A percentile compares a stretch with the other conserved stretches of the same genome.
Evolutionary conservation across 2,797 vertebrate genomes (phyloP).

Genomic region (Ptychobarbus kaznakovi): DNA sequence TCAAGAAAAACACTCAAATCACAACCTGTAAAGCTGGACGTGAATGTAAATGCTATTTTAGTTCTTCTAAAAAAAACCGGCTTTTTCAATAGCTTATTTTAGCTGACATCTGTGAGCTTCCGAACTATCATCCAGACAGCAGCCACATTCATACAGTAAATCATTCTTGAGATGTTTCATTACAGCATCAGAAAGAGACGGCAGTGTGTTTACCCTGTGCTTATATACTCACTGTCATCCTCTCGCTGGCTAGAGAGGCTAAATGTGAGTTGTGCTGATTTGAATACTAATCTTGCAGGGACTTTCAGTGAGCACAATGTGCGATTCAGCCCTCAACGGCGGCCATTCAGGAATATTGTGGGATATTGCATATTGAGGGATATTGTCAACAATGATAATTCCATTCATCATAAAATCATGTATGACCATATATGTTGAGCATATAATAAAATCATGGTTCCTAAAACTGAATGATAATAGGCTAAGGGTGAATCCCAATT

Average conservation of each 20-base stretch:
- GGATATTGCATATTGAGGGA: neutral
- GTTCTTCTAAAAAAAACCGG: neutral
- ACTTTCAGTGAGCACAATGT: constrained; percentile 6
- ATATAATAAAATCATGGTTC: neutral
- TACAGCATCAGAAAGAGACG: neutral
- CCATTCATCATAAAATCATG: neutral
- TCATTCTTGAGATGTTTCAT: constrained; percentile 15
- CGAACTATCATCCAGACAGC: neutral
- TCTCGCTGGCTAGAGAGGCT: neutral
- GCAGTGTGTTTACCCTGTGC: neutral
- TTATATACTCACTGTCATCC: constrained; percentile 25
- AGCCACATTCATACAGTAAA: constrained; percentile 2
- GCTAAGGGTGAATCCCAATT: no score
- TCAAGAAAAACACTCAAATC: neutral
- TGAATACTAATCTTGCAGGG: constrained; percentile 1
- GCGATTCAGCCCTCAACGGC: neutral
- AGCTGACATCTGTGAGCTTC: neutral
- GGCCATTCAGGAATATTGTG: neutral
- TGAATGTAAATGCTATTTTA: neutral
- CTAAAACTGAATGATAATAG: neutral
- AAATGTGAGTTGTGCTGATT: constrained; percentile 7
- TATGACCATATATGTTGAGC: neutral
- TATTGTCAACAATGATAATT: neutral
- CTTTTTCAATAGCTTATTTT: neutral
- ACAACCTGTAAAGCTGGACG: neutral